Conservation (phyloP, 2,888 invertebrate genomes). For the Leptopilina syphax region DNA sequence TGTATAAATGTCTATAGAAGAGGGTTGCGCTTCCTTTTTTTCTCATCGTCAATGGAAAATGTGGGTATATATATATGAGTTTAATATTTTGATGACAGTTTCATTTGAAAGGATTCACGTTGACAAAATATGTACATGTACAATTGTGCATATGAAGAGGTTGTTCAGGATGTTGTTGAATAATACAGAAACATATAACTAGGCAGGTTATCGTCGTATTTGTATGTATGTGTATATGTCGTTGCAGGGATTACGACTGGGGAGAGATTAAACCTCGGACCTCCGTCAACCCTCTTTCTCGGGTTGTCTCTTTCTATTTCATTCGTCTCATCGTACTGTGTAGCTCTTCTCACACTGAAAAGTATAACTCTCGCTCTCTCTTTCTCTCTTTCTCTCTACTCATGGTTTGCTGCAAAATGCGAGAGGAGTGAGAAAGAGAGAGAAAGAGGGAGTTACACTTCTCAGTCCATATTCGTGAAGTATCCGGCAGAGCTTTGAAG, state of each 20-base stretch:
- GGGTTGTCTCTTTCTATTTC: background rate
- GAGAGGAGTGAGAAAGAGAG: too few relatives aligned
- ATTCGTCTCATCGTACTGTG: background rate
- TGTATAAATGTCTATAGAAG: background rate
- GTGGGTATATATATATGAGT: background rate
- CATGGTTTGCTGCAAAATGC: background rate
- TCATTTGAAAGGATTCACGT: background rate
- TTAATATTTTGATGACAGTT: background rate
- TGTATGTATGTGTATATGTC: constrained; percentile 10
- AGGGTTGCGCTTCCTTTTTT: background rate
- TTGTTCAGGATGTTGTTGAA: constrained; percentile 21
- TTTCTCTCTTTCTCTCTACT: too few relatives aligned
- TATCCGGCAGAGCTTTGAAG: constrained; percentile 41
- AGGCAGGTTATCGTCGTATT: constrained; percentile 1
- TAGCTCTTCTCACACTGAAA: background rate
- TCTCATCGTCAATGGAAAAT: background rate
- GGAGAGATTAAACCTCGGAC: constrained; percentile 35
- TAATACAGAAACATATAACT: constrained; percentile 24
- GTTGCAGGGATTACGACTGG: constrained; percentile 12
- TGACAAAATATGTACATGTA: constrained; percentile 16
- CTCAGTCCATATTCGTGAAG: constrained; percentile 42
- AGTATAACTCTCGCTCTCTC: too few relatives aligned
- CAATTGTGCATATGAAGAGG: constrained; percentile 1
- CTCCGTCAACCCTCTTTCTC: background rate
- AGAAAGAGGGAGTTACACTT: constrained; percentile 1